Evolutionary conservation across 2,797 vertebrate species (phyloP).

Genomic region (Neosilurus mollespiculum): DNA sequence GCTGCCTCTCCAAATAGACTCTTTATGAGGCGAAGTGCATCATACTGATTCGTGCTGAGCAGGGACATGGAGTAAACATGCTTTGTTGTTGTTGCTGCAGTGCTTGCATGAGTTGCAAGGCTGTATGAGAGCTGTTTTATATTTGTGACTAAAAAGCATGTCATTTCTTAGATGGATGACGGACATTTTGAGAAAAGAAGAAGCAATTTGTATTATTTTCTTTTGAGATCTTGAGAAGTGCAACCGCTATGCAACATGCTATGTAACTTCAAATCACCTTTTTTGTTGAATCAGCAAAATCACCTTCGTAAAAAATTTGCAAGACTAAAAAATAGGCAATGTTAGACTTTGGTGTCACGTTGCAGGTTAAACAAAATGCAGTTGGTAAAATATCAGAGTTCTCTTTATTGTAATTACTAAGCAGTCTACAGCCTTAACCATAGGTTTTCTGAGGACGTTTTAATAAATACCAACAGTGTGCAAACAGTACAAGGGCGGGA

Average conservation of each 20-base stretch:
- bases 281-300: background rate
- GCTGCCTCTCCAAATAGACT: slow-evolving; percentile 68
- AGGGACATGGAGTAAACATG: slow-evolving; percentile 69
- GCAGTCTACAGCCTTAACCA: background rate
- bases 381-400: too few species aligned
- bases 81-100: slow-evolving; percentile 52
- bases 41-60: slow-evolving; percentile 73
- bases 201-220: slow-evolving; percentile 20
- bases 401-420: background rate
- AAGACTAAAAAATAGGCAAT: background rate
- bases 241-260: background rate
- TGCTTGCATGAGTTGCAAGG: slow-evolving; percentile 23
- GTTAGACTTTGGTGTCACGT: background rate
- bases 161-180: background rate
- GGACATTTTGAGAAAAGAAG: background rate
- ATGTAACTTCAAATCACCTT: background rate
- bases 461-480: background rate
- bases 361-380: too few species aligned
- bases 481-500: background rate
- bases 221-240: background rate
- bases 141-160: background rate
- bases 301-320: background rate
- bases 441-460: background rate
- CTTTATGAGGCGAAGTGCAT: slow-evolving; percentile 65
- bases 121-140: background rate